These are phyloP conservation scores for Zhuqinia jingwanae DNA, from an alignment of 2,888 invertebrate genomes.

Conservation along the genomic window DNA sequence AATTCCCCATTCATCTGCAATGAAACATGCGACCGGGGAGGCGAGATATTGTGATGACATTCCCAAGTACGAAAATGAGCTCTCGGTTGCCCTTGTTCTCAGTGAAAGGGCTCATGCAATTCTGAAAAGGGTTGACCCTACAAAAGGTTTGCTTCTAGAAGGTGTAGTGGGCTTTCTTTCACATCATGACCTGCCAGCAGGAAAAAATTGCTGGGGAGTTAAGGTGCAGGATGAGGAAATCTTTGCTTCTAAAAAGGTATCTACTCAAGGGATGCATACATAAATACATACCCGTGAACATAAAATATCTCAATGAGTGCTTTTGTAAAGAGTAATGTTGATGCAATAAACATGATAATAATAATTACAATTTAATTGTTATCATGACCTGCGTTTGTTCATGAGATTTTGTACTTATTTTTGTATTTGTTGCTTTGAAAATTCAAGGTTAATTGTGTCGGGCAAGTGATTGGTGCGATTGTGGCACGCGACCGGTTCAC, in stretches of 20 bases:
- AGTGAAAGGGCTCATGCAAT: conserved; percentile 92
- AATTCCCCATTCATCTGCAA: conserved; percentile 89
- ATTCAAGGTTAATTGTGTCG: conserved; percentile 85
- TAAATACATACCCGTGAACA: no score
- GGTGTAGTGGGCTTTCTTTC: conserved; percentile 92
- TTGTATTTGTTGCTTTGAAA: no score
- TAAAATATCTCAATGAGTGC: no score
- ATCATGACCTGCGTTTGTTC: no score
- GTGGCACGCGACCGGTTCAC: conserved; percentile 89
- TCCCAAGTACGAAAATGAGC: conserved; percentile 87
- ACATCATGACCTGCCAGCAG: conserved; percentile 83
- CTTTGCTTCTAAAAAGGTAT: conserved; percentile 76
- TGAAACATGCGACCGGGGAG: conserved; percentile 89
- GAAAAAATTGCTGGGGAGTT: conserved; percentile 72
- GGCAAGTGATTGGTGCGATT: conserved; percentile 91
- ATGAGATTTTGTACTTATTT: no score
- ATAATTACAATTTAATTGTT: no score
- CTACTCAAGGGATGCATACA: not conserved
- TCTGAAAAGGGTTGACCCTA: conserved; percentile 88
- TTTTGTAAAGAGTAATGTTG: no score
- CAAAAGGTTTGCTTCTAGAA: conserved; percentile 86
- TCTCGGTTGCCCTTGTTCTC: conserved; percentile 90
- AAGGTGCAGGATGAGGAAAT: conserved; percentile 77
- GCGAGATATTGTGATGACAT: conserved; percentile 92
- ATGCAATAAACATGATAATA: no score